Percentiles rank a stretch among this genome's conserved stretches.
Conservation (phyloP, 2,888 invertebrate species). For the Trissolcus brochymenae region DNA sequence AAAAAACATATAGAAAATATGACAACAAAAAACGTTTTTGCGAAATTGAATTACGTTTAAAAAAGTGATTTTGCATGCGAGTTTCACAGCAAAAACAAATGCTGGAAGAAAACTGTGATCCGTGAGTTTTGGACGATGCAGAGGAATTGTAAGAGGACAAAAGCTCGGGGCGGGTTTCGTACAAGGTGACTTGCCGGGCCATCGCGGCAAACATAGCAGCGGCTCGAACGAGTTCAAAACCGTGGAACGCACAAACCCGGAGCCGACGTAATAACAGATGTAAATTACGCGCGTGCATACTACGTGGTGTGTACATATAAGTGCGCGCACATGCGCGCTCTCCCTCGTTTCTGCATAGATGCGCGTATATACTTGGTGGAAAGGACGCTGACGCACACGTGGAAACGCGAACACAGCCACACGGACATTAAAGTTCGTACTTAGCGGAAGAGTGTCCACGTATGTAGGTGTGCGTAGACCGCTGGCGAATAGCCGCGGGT, state of each 20-base stretch:
- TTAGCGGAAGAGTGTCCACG: conserved; percentile 44
- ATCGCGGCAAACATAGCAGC: conserved; percentile 26
- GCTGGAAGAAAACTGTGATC: background rate
- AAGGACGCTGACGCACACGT: conserved; percentile 56
- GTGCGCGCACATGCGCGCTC: conserved; percentile 39
- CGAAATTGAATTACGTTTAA: too few species aligned
- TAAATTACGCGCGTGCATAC: conserved; percentile 75
- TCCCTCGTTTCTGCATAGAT: conserved; percentile 11
- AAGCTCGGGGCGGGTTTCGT: conserved; percentile 24
- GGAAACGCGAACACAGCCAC: conserved; percentile 34
- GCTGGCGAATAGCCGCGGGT: conserved; percentile 69
- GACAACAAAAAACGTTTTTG: too few species aligned
- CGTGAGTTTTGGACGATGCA: conserved; percentile 12
- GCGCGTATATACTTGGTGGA: conserved; percentile 27
- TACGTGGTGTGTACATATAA: conserved; percentile 57
- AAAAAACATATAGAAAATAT: too few species aligned
- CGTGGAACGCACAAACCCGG: conserved; percentile 53
- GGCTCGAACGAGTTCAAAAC: conserved; percentile 57
- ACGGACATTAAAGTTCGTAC: conserved; percentile 49
- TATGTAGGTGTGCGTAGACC: conserved; percentile 56
- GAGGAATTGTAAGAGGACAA: background rate
- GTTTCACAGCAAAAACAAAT: too few species aligned
- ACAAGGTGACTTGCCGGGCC: conserved; percentile 37
- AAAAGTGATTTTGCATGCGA: too few species aligned
- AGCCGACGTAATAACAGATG: conserved; percentile 75